phyloP scores from a whole-genome alignment of 2,113 vertebrate species.

The Charadrius vociferus region DNA sequence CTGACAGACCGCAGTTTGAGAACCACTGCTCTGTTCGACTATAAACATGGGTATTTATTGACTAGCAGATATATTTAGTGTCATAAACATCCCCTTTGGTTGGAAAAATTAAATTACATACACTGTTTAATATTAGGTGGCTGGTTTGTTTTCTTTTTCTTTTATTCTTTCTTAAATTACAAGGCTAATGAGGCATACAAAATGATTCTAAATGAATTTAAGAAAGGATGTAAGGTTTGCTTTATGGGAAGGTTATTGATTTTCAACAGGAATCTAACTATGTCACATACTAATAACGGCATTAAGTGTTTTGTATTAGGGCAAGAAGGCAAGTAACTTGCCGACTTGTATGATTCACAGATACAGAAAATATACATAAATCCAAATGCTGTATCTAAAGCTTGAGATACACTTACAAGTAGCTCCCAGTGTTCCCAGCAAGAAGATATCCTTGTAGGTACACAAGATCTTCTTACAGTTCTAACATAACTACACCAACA shows the following conservation, averaged over 20 bases:
- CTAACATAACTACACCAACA: accelerated
- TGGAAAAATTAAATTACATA: slow-evolving; percentile 56
- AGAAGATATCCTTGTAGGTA: neutral
- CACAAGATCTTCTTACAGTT: neutral
- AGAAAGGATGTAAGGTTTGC: slow-evolving; percentile 58
- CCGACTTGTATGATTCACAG: neutral
- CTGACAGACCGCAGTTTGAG: neutral
- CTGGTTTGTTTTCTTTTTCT: slow-evolving; percentile 51
- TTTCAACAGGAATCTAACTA: slow-evolving; percentile 63
- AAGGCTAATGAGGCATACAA: slow-evolving; percentile 56
- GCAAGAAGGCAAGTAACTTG: neutral
- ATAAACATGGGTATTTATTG: slow-evolving; percentile 40
- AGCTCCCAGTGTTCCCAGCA: neutral
- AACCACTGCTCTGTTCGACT: slow-evolving; percentile 19
- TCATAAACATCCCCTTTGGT: slow-evolving; percentile 40
- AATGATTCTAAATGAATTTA: slow-evolving; percentile 66
- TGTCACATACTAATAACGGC: slow-evolving; percentile 48
- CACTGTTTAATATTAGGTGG: slow-evolving; percentile 54
- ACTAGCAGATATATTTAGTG: slow-evolving; percentile 23
- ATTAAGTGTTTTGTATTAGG: slow-evolving; percentile 46
- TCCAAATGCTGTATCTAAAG: neutral
- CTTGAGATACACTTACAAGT: neutral
- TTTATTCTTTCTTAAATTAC: slow-evolving; percentile 64
- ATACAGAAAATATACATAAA: neutral
- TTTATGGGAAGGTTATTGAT: slow-evolving; percentile 58